Conservation (phyloP, 2,113 vertebrate genomes). For the Etia nguti region DNA sequence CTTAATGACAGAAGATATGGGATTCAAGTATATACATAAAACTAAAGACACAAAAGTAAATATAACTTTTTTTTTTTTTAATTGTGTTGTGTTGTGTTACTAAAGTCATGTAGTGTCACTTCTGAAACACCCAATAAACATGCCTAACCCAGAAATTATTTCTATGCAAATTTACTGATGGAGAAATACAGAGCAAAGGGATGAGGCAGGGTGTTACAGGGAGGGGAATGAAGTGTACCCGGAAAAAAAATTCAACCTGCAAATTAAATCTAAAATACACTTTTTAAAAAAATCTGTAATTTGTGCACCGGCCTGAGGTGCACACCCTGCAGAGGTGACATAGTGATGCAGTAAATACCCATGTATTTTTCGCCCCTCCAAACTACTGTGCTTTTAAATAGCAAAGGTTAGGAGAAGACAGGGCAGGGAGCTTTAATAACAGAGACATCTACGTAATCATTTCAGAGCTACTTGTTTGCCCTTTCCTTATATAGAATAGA, state of each 20-base stretch:
- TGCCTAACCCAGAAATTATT: constrained; percentile 19
- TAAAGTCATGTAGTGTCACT: not conserved
- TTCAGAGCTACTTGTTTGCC: not conserved
- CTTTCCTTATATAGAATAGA: not conserved
- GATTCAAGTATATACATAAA: not conserved
- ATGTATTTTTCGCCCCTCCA: constrained; percentile 3
- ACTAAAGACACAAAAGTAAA: not conserved
- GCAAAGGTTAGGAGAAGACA: not conserved
- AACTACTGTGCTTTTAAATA: constrained; percentile 21
- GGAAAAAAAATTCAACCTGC: not conserved
- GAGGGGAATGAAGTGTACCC: not conserved
- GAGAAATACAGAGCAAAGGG: not conserved
- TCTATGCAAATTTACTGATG: constrained; percentile 34
- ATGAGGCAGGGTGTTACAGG: not conserved
- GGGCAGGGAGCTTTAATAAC: not conserved
- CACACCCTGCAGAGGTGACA: constrained; percentile 16
- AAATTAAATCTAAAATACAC: constrained; percentile 52
- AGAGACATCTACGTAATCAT: not conserved
- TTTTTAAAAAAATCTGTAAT: constrained; percentile 43
- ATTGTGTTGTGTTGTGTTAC: not conserved
- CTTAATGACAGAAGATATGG: not conserved
- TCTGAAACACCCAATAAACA: constrained; percentile 12
- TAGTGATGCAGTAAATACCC: constrained; percentile 33
- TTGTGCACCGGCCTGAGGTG: not conserved
- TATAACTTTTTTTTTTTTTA: not conserved